Conservation (phyloP, 1,140 invertebrate species). For the Temnothorax longispinosus region DNA sequence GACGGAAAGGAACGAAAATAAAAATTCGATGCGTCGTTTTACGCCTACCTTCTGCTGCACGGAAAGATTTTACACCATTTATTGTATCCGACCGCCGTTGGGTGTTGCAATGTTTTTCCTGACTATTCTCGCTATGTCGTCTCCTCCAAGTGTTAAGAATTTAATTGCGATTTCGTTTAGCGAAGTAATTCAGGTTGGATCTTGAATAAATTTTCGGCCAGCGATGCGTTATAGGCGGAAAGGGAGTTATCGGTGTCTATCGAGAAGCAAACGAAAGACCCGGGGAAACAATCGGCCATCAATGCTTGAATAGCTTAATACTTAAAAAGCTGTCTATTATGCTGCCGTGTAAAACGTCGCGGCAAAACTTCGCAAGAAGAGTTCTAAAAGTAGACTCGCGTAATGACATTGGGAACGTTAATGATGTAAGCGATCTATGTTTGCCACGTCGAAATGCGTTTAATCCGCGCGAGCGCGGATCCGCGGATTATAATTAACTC, state of each 20-base stretch:
- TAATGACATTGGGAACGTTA: slow-evolving; percentile 41
- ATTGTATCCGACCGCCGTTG: background rate
- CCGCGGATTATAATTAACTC: slow-evolving; percentile 60
- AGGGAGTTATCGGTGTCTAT: background rate
- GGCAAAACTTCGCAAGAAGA: background rate
- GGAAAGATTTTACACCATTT: slow-evolving; percentile 15
- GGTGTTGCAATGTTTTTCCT: background rate
- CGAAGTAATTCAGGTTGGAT: slow-evolving; percentile 31
- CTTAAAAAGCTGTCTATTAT: slow-evolving; percentile 31
- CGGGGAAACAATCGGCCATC: slow-evolving; percentile 43
- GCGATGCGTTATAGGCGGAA: background rate
- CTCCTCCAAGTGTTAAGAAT: slow-evolving; percentile 24
- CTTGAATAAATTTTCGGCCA: background rate
- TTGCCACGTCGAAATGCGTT: slow-evolving; percentile 53
- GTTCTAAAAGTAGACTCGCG: slow-evolving; percentile 33
- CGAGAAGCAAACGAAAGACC: background rate
- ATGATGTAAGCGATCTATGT: slow-evolving; percentile 59
- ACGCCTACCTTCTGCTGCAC: slow-evolving; percentile 17
- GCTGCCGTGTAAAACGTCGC: slow-evolving; percentile 31
- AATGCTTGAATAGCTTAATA: slow-evolving; percentile 30
- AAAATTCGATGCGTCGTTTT: slow-evolving; percentile 59
- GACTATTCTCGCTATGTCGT: slow-evolving; percentile 9
- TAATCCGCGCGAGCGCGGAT: slow-evolving; percentile 47
- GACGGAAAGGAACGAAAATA: slow-evolving; percentile 48
- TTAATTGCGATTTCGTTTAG: slow-evolving; percentile 42